phyloP scores from a whole-genome alignment of 2,888 invertebrate species.

The Mimachlamys varia region DNA sequence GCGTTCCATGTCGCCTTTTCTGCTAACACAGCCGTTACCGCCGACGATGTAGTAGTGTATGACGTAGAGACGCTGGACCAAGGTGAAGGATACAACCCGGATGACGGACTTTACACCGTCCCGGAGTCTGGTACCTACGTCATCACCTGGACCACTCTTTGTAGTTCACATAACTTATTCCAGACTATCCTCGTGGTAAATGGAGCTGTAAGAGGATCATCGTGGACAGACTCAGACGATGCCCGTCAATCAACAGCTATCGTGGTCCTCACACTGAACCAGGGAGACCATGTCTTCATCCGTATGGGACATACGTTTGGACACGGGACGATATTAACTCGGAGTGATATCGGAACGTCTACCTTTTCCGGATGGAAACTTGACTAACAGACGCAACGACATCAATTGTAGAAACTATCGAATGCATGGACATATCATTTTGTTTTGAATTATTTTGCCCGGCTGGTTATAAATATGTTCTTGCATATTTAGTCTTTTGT shows the following conservation, averaged over 20 bases:
- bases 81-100: not conserved
- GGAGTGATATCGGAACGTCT: not conserved
- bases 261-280: not conserved
- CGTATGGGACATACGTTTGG: not conserved
- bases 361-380: not conserved
- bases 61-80: not conserved
- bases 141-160: not conserved
- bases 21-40: too few relatives aligned
- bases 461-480: too few relatives aligned
- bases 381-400: not conserved
- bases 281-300: not conserved
- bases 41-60: too few relatives aligned
- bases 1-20: too few relatives aligned
- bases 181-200: not conserved
- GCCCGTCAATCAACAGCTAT: not conserved
- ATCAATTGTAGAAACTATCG: too few relatives aligned
- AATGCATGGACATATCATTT: too few relatives aligned
- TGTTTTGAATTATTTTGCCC: too few relatives aligned
- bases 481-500: too few relatives aligned
- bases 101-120: not conserved
- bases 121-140: not conserved
- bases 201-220: not conserved
- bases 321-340: not conserved
- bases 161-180: not conserved
- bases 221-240: not conserved